Percentiles rank a stretch among this genome's conserved stretches.
Evolutionary conservation across 2,888 invertebrate genomes (phyloP).

Genomic region (Macaria notata): DNA sequence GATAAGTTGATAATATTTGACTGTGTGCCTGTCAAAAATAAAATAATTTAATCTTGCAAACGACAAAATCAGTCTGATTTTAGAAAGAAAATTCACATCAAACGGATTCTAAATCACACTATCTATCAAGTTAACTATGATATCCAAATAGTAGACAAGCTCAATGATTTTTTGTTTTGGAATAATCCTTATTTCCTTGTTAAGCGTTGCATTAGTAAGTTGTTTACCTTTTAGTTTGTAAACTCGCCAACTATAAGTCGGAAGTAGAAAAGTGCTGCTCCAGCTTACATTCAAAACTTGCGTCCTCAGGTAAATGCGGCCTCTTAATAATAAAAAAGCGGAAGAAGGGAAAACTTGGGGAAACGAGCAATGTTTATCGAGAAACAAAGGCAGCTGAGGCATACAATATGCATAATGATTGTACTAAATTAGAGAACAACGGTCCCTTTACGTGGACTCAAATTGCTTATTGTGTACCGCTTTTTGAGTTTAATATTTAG

Average conservation of each 20-base stretch:
- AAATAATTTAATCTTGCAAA: too few relatives aligned
- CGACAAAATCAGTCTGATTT: too few relatives aligned
- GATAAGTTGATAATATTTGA: too few relatives aligned
- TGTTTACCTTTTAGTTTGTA: slow-evolving; percentile 12
- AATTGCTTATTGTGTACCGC: slow-evolving; percentile 66
- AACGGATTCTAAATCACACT: too few relatives aligned
- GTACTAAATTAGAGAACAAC: slow-evolving; percentile 72
- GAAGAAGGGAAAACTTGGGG: slow-evolving; percentile 59
- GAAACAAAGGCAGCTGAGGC: slow-evolving; percentile 69
- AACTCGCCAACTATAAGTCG: slow-evolving; percentile 22
- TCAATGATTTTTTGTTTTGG: too few relatives aligned
- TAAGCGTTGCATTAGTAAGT: too few relatives aligned
- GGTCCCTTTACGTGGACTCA: slow-evolving; percentile 59
- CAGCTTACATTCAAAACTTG: slow-evolving; percentile 58
- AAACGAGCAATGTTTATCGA: slow-evolving; percentile 71
- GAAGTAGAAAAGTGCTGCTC: slow-evolving; percentile 26
- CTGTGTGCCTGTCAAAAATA: too few relatives aligned
- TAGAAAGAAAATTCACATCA: too few relatives aligned
- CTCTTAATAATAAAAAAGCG: slow-evolving; percentile 71
- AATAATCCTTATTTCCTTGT: too few relatives aligned
- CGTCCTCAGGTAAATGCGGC: slow-evolving; percentile 62
- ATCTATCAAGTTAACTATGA: too few relatives aligned
- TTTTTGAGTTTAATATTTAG: slow-evolving; percentile 45
- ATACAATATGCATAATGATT: slow-evolving; percentile 77
- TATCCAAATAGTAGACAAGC: too few relatives aligned